Conservation (phyloP, 1,140 invertebrate species). For the Drosophila neocordata region DNA sequence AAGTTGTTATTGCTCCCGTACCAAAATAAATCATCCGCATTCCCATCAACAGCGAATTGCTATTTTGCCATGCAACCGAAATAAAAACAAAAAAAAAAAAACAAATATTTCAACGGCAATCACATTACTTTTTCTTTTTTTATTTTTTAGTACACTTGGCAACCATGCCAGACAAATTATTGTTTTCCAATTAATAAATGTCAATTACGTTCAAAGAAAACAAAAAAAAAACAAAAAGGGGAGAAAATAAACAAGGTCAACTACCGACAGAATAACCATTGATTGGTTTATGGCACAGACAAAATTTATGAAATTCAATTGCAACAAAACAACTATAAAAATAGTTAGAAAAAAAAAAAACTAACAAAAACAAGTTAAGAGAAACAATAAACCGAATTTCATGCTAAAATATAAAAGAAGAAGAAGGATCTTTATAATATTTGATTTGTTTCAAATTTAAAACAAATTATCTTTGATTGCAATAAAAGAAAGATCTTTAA, state of each 20-base stretch:
- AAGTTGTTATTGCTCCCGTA: constrained; percentile 33
- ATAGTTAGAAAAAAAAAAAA: too few species aligned
- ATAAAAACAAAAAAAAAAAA: background rate
- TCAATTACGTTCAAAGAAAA: constrained; percentile 66
- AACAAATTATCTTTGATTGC: too few species aligned
- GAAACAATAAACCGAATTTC: too few species aligned
- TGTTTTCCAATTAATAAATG: constrained; percentile 82
- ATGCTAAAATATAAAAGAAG: too few species aligned
- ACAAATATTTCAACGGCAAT: background rate
- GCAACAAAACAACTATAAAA: background rate
- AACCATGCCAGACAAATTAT: constrained; percentile 70
- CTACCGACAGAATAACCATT: background rate
- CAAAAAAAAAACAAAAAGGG: background rate
- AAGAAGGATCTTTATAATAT: too few species aligned
- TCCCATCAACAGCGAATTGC: background rate
- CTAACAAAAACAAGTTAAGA: too few species aligned
- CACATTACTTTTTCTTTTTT: constrained; percentile 23
- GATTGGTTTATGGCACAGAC: constrained; percentile 19
- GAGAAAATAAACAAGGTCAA: constrained; percentile 64
- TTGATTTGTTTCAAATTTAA: too few species aligned
- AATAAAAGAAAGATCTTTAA: too few species aligned
- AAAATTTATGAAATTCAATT: background rate
- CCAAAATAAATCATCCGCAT: constrained; percentile 60
- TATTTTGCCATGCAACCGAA: background rate
- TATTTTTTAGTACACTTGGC: constrained; percentile 44